Evolutionary conservation across 2,888 invertebrate species (phyloP).

Genomic region (Beris chalybata): DNA sequence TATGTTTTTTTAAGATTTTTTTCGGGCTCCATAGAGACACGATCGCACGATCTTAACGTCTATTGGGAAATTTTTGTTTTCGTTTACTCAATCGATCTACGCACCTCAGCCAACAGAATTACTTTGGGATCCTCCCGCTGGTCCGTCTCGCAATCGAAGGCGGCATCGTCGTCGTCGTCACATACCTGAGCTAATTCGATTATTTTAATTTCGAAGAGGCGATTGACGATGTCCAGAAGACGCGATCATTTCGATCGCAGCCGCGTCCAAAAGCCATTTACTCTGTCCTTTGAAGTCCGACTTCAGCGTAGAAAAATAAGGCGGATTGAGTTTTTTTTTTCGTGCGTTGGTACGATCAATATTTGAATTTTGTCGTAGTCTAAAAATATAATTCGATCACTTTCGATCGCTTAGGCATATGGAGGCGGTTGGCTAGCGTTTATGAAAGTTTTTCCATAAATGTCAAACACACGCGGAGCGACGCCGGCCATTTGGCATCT

Average conservation of each 20-base stretch:
- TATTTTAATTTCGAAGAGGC: constrained; percentile 28
- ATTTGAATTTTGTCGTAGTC: constrained; percentile 29
- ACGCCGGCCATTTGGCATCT: constrained; percentile 14
- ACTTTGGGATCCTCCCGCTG: neutral
- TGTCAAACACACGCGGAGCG: constrained; percentile 32
- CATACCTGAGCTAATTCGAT: constrained; percentile 28
- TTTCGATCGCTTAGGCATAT: constrained; percentile 2
- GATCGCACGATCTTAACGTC: too few species aligned
- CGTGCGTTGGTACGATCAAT: constrained; percentile 13
- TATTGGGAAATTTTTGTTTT: too few species aligned
- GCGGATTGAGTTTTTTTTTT: neutral
- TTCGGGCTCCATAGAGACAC: too few species aligned
- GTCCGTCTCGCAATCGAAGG: neutral
- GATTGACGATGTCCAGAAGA: constrained; percentile 29
- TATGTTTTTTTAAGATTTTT: too few species aligned
- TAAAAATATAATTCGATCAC: constrained; percentile 25
- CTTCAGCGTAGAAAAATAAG: neutral
- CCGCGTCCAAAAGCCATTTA: constrained; percentile 31
- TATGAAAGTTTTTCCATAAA: constrained; percentile 20
- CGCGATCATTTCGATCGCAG: constrained; percentile 23
- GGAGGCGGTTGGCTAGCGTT: constrained; percentile 12
- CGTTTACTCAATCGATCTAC: too few species aligned
- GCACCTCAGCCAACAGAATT: too few species aligned
- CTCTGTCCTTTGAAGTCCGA: constrained; percentile 29
- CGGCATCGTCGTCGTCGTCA: constrained; percentile 7